phyloP scores from a whole-genome alignment of 2,113 vertebrate genomes.

The Podilymbus podiceps region DNA sequence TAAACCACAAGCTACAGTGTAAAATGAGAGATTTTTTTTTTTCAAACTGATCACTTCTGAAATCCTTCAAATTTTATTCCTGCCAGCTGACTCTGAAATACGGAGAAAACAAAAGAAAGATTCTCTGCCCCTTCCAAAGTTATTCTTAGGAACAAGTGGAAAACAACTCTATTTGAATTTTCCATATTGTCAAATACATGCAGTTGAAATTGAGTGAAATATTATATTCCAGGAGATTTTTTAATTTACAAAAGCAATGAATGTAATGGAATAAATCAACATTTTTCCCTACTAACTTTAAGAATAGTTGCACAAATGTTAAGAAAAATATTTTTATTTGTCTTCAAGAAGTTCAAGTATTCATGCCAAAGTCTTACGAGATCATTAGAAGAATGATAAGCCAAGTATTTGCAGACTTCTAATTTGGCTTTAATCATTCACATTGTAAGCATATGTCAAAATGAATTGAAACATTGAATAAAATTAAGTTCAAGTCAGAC shows the following conservation, averaged over 20 bases:
- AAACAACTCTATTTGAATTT: background rate
- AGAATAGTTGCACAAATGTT: background rate
- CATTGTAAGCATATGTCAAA: rapidly evolving
- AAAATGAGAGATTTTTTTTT: background rate
- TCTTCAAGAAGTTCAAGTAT: background rate
- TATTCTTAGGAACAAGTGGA: background rate
- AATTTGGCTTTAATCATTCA: background rate
- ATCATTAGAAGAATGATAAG: background rate
- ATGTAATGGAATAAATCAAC: background rate
- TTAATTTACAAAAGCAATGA: background rate
- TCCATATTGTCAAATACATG: background rate
- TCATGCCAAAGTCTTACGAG: background rate
- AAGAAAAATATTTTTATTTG: background rate
- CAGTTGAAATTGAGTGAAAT: background rate
- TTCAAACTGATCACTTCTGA: background rate
- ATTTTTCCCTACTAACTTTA: background rate
- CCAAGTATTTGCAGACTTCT: background rate
- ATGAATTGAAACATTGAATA: background rate
- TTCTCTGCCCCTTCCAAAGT: background rate
- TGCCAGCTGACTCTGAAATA: background rate
- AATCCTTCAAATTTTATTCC: background rate
- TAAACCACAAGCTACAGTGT: background rate
- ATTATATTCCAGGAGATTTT: background rate
- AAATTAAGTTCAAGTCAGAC: background rate
- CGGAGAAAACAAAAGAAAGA: background rate